Base-by-base conservation (phyloP, 1,140 invertebrate species). In the Cepaea nemoralis region DNA sequence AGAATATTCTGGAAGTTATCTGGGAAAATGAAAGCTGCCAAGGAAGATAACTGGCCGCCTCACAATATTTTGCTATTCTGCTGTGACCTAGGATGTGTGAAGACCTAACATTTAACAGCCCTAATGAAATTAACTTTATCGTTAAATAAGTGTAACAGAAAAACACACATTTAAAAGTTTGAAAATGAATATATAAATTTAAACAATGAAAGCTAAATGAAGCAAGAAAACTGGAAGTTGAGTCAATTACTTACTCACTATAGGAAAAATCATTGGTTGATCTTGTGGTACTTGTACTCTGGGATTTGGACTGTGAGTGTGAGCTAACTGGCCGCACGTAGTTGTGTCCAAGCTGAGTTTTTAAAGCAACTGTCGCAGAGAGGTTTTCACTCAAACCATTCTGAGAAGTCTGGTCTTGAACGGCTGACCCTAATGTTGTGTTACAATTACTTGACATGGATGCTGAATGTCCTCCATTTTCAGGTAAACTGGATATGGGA, bases 161-260 rank as follows among this genome's bases (percentile, higher is more conserved):
- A n/a, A n/a, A n/a, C n/a, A n/a, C n/a, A n/a, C n/a, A n/a, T n/a
- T n/a, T n/a, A n/a, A n/a, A n/a, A n/a, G n/a, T n/a, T n/a, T n/a
- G n/a, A n/a, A n/a, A n/a, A n/a, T n/a, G n/a, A n/a, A n/a, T n/a
- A n/a, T n/a, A n/a, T n/a, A n/a, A n/a, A n/a, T n/a, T n/a, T n/a
- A n/a, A n/a, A n/a, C n/a, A n/a, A n/a, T n/a, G n/a, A n/a, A n/a
- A n/a, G n/a, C n/a, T n/a, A n/a, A n/a, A n/a, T n/a, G n/a, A n/a
- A n/a, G n/a, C n/a, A n/a, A n/a, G n/a, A n/a, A n/a, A n/a, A n/a
- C n/a, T n/a, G n/a, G n/a, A n/a, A n/a, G n/a, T n/a, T n/a, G n/a
- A n/a, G n/a, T n/a, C n/a, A n/a, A n/a, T n/a, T 59, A 63, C 59
- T 63, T 63, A 63, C 59, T 63, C 59, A 27, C 59, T 63, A 27